phyloP scores from a whole-genome alignment of 1,140 invertebrate species.

The Zaprionus nigranus region DNA sequence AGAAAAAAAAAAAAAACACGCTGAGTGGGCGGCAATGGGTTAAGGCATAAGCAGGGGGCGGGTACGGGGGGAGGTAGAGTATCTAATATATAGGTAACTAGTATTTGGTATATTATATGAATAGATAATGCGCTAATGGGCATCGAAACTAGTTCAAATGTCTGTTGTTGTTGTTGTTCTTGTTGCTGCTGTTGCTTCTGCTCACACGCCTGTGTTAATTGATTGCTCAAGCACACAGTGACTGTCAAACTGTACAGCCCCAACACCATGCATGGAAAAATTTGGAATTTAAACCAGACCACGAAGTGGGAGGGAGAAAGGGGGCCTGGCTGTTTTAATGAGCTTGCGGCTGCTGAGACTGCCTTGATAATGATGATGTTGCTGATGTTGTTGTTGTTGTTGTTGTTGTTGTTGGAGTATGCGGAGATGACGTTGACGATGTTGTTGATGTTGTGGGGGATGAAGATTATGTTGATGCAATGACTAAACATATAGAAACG shows the following conservation, averaged over 20 bases:
- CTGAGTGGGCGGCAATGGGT: conserved; percentile 63
- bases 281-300: conserved; percentile 54
- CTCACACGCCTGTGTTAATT: conserved; percentile 66
- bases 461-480: conserved; percentile 54
- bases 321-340: conserved; percentile 3
- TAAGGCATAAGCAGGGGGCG: conserved; percentile 2
- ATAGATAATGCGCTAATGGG: conserved; percentile 58
- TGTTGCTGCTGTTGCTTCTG: conserved; percentile 37
- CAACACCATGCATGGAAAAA: conserved; percentile 47
- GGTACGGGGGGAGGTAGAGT: neutral
- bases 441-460: conserved; percentile 24
- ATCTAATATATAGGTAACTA: neutral
- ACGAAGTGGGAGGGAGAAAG: conserved; percentile 2
- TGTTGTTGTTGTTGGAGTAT: conserved; percentile 14
- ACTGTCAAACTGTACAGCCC: conserved; percentile 69
- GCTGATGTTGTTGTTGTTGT: neutral
- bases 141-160: conserved; percentile 71
- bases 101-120: conserved; percentile 8
- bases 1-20: conserved; percentile 9
- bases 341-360: neutral
- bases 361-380: neutral
- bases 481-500: conserved; percentile 73
- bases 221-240: conserved; percentile 54
- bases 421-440: conserved; percentile 26
- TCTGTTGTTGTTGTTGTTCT: conserved; percentile 53